A percentile compares a stretch with the other conserved stretches of the same genome.
These are phyloP conservation scores for Erinaceus europaeus DNA, from an alignment of 2,113 vertebrate species.

Conservation along the genomic window DNA sequence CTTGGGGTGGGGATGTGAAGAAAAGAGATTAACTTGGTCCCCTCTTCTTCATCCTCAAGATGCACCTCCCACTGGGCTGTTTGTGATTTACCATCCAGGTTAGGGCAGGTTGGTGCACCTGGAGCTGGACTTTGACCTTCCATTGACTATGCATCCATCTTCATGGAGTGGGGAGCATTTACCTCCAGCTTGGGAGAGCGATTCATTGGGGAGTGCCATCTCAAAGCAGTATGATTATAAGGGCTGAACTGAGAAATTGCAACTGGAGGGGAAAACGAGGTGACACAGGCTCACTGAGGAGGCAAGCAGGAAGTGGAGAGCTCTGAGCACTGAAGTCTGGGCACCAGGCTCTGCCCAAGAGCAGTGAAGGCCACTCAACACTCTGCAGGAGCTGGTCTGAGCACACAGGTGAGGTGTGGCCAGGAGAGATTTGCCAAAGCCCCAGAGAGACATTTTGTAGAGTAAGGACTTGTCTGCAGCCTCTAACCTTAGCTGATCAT, in stretches of 20 bases:
- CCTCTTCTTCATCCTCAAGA: too few species aligned
- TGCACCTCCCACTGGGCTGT: background rate
- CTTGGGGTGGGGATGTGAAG: background rate
- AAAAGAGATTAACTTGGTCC: background rate
- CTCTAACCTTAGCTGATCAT: background rate
- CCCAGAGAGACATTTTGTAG: background rate
- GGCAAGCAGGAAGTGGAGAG: background rate
- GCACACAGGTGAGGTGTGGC: background rate
- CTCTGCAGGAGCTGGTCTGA: background rate
- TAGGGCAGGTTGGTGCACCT: fast-evolving
- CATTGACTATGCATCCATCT: too few species aligned
- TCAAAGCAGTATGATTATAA: fast-evolving
- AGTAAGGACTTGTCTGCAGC: background rate
- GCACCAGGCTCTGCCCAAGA: too few species aligned
- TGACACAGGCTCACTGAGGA: background rate
- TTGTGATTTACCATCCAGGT: background rate
- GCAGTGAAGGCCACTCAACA: too few species aligned
- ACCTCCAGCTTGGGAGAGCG: fast-evolving
- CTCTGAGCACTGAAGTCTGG: too few species aligned
- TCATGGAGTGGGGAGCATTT: too few species aligned
- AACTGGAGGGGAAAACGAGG: background rate
- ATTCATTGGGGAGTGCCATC: fast-evolving
- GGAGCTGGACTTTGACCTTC: background rate
- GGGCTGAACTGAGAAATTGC: background rate
- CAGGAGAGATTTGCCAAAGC: background rate